Percentiles rank a stretch among this genome's conserved stretches.
phyloP scores from a whole-genome alignment of 2,797 vertebrate species.

The Cynodonichthys magdalenae region DNA sequence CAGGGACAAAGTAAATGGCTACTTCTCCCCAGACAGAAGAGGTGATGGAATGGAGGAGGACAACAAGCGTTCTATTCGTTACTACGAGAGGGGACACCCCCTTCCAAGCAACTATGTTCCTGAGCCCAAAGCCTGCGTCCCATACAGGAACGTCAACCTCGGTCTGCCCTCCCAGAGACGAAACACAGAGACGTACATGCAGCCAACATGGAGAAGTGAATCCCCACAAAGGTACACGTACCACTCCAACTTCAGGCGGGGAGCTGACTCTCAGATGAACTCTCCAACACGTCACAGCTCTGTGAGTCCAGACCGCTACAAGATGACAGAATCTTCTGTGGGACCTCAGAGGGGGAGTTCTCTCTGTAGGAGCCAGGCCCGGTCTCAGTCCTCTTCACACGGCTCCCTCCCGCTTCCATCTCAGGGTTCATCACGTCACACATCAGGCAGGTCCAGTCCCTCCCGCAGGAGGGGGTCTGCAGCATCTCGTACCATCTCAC shows the following conservation, averaged over 20 bases:
- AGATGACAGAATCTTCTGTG: conserved; percentile 41
- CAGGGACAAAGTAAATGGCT: conserved; percentile 75
- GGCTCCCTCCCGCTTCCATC: conserved; percentile 64
- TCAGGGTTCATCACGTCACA: conserved; percentile 58
- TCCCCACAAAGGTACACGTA: conserved; percentile 83
- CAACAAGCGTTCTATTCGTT: conserved; percentile 55
- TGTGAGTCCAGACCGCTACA: conserved; percentile 74
- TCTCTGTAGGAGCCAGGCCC: conserved; percentile 53
- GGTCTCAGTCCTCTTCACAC: conserved; percentile 59
- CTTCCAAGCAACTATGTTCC: conserved; percentile 80
- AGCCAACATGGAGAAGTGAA: conserved; percentile 76
- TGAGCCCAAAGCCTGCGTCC: conserved; percentile 82
- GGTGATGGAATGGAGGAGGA: conserved; percentile 58
- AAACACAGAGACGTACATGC: conserved; percentile 64
- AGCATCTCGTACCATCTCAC: conserved; percentile 56
- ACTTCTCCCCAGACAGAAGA: conserved; percentile 80
- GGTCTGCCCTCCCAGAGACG: conserved; percentile 81
- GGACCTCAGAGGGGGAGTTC: conserved; percentile 61
- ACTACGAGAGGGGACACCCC: conserved; percentile 73
- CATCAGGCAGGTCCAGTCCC: conserved; percentile 78
- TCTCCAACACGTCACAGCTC: conserved; percentile 79
- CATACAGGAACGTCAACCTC: conserved; percentile 80
- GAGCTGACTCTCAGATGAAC: conserved; percentile 64
- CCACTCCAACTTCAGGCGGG: conserved; percentile 82
- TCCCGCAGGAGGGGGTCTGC: conserved; percentile 62